phyloP scores from a whole-genome alignment of 2,113 vertebrate genomes.

The Clinocottus analis region DNA sequence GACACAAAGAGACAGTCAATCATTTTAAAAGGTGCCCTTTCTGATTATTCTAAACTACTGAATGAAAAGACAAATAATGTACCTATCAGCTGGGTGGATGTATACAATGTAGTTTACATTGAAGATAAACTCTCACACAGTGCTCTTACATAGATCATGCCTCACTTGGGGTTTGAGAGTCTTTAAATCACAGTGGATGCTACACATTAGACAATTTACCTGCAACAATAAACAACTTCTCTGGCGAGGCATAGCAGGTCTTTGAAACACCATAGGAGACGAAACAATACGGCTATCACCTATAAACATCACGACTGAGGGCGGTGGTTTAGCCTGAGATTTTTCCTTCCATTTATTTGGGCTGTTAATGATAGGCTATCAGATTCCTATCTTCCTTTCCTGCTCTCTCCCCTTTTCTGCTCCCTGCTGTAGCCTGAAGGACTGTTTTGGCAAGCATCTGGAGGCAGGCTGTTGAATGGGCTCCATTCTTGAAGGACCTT shows the following conservation, averaged over 20 bases:
- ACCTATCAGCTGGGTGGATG: not conserved
- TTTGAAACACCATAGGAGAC: constrained; percentile 58
- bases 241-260: constrained; percentile 20
- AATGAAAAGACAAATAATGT: constrained; percentile 15
- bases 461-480: constrained; percentile 69
- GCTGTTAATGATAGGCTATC: constrained; percentile 84
- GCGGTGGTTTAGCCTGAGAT: constrained; percentile 67
- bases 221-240: constrained; percentile 60
- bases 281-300: constrained; percentile 68
- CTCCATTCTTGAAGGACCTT: constrained; percentile 73
- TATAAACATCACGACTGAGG: constrained; percentile 70
- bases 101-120: constrained; percentile 22
- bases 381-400: constrained; percentile 83
- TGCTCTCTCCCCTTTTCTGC: constrained; percentile 68
- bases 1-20: not conserved
- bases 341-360: constrained; percentile 82
- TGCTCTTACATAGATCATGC: not conserved
- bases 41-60: not conserved
- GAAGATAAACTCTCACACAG: constrained; percentile 28
- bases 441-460: constrained; percentile 73
- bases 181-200: constrained; percentile 46
- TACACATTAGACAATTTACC: constrained; percentile 58
- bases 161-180: constrained; percentile 37
- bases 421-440: constrained; percentile 79
- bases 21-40: not conserved